Evolutionary conservation across 2,888 invertebrate species (phyloP).

Genomic region (Chrysolina haemoptera): DNA sequence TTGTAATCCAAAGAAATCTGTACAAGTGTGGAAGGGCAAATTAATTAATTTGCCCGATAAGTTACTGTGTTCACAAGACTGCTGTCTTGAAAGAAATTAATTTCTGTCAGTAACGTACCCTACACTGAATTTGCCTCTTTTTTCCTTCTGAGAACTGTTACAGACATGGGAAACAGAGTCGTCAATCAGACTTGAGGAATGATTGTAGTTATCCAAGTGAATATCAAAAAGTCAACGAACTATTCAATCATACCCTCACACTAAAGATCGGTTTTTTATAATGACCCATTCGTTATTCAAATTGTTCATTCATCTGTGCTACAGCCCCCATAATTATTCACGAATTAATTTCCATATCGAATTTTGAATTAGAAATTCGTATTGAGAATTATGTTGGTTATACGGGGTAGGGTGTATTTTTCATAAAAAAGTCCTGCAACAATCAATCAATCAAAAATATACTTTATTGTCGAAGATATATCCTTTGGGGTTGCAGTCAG

Average conservation of each 20-base stretch:
- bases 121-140: too few species aligned
- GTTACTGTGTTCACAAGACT: too few species aligned
- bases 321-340: slow-evolving; percentile 13
- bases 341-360: slow-evolving; percentile 17
- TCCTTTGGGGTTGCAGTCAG: too few species aligned
- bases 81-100: too few species aligned
- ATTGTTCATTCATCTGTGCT: not conserved
- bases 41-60: too few species aligned
- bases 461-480: too few species aligned
- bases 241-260: not conserved
- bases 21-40: too few species aligned
- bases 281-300: slow-evolving; percentile 8
- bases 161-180: not conserved
- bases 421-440: too few species aligned
- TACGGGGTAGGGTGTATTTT: not conserved
- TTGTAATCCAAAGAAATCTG: too few species aligned
- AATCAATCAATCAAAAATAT: too few species aligned
- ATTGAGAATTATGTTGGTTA: not conserved
- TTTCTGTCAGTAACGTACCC: too few species aligned
- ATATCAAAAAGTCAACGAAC: slow-evolving; percentile 6
- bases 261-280: not conserved
- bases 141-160: not conserved
- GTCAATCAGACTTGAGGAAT: not conserved
- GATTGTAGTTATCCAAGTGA: not conserved
- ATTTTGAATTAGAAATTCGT: not conserved